phyloP scores from a whole-genome alignment of 1,140 invertebrate species.

The Scaptomyza montana region DNA sequence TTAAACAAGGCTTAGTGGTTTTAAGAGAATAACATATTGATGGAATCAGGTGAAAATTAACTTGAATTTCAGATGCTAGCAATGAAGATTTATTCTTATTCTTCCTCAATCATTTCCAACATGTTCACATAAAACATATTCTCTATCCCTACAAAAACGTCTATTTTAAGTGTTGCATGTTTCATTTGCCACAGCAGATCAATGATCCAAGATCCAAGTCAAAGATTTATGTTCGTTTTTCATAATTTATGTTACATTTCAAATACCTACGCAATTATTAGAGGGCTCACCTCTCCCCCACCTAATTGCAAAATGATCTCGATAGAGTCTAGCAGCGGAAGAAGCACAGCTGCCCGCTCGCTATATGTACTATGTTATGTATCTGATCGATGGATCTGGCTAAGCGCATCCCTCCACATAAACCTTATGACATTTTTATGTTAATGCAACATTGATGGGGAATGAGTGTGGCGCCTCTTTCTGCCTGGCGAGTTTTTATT shows the following conservation, averaged over 20 bases:
- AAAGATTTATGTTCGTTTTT: conserved; percentile 61
- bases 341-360: conserved; percentile 30
- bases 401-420: conserved; percentile 66
- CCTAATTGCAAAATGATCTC: conserved; percentile 65
- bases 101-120: no score
- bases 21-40: neutral
- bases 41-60: conserved; percentile 8
- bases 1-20: conserved; percentile 1
- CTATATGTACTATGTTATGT: conserved; percentile 18
- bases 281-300: neutral
- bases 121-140: conserved; percentile 7
- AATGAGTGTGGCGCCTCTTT: conserved; percentile 29
- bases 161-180: conserved; percentile 14
- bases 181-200: conserved; percentile 17
- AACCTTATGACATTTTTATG: conserved; percentile 83
- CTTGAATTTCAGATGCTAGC: neutral
- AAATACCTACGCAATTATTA: conserved; percentile 36
- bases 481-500: conserved; percentile 69
- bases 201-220: conserved; percentile 48
- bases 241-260: conserved; percentile 63
- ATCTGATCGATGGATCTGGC: conserved; percentile 61
- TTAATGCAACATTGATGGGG: conserved; percentile 72
- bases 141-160: neutral
- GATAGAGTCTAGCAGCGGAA: conserved; percentile 6
- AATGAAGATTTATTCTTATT: neutral